Evolutionary conservation across 2,888 invertebrate species (phyloP).

Genomic region (Orchesella flavescens): DNA sequence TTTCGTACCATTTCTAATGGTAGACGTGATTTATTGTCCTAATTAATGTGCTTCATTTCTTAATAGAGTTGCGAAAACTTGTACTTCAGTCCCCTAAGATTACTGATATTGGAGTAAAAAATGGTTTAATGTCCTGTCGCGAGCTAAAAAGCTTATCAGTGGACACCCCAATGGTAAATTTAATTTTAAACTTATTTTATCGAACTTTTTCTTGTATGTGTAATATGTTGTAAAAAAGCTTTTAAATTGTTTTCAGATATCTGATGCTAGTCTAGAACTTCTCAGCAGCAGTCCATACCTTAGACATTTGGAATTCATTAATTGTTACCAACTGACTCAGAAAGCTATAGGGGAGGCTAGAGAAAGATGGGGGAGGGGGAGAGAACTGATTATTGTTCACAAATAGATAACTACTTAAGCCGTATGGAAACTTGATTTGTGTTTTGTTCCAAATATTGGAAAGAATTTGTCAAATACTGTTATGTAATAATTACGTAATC

Average conservation of each 20-base stretch:
- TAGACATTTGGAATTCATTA: constrained; percentile 10
- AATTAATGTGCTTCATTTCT: not conserved
- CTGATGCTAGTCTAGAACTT: constrained; percentile 32
- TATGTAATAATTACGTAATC: too few relatives aligned
- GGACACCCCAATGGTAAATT: constrained; percentile 50
- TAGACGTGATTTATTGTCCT: not conserved
- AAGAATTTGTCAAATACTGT: too few relatives aligned
- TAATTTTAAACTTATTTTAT: not conserved
- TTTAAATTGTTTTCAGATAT: constrained; percentile 45
- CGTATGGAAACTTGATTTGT: too few relatives aligned
- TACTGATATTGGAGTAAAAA: constrained; percentile 37
- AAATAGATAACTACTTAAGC: not conserved
- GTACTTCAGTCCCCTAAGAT: constrained; percentile 50
- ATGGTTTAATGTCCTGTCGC: constrained; percentile 31
- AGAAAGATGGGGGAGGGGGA: constrained; percentile 12
- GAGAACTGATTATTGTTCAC: not conserved
- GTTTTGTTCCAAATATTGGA: too few relatives aligned
- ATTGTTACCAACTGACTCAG: constrained; percentile 39
- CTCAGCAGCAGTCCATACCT: constrained; percentile 32
- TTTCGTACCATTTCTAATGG: too few relatives aligned
- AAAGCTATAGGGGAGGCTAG: not conserved
- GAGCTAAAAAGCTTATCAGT: constrained; percentile 43
- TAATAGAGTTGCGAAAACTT: constrained; percentile 45
- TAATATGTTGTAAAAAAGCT: not conserved
- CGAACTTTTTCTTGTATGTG: too few relatives aligned